phyloP scores from a whole-genome alignment of 2,888 invertebrate species.

The Dicycla oo region DNA sequence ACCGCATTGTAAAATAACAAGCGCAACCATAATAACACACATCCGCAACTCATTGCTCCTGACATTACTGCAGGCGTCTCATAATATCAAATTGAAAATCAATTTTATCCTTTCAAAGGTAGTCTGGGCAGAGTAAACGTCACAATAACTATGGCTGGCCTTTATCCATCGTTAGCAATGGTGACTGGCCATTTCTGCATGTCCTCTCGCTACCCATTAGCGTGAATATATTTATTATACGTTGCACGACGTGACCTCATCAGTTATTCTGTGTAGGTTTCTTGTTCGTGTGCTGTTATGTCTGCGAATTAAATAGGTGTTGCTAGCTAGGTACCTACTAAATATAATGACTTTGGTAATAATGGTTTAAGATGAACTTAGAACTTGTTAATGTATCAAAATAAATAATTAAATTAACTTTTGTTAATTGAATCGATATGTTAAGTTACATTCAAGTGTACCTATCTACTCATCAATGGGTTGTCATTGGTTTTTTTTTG shows the following conservation, averaged over 20 bases:
- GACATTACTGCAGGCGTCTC: conserved; percentile 67
- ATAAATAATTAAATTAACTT: neutral
- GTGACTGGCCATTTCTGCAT: conserved; percentile 84
- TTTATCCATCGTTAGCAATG: conserved; percentile 81
- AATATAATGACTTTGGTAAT: neutral
- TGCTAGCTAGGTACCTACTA: conserved; percentile 12
- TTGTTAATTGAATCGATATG: neutral
- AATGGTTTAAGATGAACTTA: neutral
- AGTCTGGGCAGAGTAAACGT: conserved; percentile 55
- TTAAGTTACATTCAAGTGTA: no score
- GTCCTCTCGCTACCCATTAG: conserved; percentile 63
- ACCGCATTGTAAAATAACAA: conserved; percentile 60
- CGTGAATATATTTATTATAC: conserved; percentile 55
- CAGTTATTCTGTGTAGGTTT: conserved; percentile 50
- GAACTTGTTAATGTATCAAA: neutral
- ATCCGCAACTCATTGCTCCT: conserved; percentile 66
- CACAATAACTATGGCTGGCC: conserved; percentile 63
- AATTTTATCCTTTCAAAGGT: conserved; percentile 69
- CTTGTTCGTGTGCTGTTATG: conserved; percentile 10
- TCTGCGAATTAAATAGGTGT: conserved; percentile 5
- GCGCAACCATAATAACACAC: conserved; percentile 56
- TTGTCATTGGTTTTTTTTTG: no score
- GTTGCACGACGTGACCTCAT: conserved; percentile 66
- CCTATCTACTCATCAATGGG: no score
- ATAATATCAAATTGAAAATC: conserved; percentile 68